These are phyloP conservation scores for Stictocephala bisonia DNA, from an alignment of 2,888 invertebrate species.

Conservation along the genomic window DNA sequence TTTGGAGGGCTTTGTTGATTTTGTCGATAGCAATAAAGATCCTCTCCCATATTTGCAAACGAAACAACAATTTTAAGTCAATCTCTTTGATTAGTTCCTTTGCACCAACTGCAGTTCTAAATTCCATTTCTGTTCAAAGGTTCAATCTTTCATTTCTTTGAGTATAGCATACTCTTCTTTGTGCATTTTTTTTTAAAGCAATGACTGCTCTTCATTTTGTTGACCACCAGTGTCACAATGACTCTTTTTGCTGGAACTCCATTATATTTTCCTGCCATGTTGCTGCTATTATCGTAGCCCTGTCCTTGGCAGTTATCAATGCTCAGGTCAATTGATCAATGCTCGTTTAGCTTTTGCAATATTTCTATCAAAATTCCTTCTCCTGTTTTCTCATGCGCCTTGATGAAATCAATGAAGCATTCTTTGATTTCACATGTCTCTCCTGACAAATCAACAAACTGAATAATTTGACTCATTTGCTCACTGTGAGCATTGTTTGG, in stretches of 20 bases:
- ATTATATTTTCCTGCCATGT: slow-evolving; percentile 34
- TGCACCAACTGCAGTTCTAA: slow-evolving; percentile 3
- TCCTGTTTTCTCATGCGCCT: no score
- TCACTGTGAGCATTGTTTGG: slow-evolving; percentile 32
- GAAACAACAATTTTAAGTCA: slow-evolving; percentile 11
- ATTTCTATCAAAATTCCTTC: slow-evolving; percentile 22
- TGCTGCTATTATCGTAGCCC: slow-evolving; percentile 28
- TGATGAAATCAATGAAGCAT: no score
- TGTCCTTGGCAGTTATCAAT: slow-evolving; percentile 23
- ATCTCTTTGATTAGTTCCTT: slow-evolving; percentile 23
- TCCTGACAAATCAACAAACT: slow-evolving; percentile 31
- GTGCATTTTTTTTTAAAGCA: slow-evolving; percentile 31
- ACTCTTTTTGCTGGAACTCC: slow-evolving; percentile 8
- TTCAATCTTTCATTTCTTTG: not conserved
- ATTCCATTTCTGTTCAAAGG: slow-evolving; percentile 11
- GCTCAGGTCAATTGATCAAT: slow-evolving; percentile 20
- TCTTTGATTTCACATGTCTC: not conserved
- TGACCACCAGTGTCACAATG: slow-evolving; percentile 23
- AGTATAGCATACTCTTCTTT: not conserved
- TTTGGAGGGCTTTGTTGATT: slow-evolving; percentile 24
- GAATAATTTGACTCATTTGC: no score
- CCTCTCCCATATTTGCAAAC: slow-evolving; percentile 9
- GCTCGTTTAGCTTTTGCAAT: slow-evolving; percentile 3
- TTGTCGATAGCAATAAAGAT: slow-evolving; percentile 29
- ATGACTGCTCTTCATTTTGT: slow-evolving; percentile 15